Conservation (phyloP, 2,888 invertebrate genomes). For the Neuroscelio doddi region DNA sequence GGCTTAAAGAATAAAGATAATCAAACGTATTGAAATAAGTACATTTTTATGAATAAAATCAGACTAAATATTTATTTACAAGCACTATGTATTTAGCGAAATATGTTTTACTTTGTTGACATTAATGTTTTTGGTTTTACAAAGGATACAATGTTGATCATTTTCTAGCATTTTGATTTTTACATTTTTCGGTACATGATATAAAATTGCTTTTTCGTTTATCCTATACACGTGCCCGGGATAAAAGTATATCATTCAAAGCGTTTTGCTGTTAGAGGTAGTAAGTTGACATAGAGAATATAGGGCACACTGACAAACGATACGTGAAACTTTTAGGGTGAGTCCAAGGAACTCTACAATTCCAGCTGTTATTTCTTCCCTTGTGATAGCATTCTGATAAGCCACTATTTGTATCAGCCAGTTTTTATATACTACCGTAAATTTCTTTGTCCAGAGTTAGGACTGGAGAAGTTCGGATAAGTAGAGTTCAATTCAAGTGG, state of each 20-base stretch:
- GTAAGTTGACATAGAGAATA: not conserved
- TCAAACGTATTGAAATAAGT: too few species aligned
- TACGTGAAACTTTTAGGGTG: constrained; percentile 3
- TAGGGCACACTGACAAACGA: not conserved
- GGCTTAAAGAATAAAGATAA: too few species aligned
- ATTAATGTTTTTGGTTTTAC: not conserved
- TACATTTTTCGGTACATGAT: constrained; percentile 1
- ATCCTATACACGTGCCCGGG: not conserved
- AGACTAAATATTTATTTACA: not conserved
- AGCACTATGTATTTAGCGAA: not conserved
- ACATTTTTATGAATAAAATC: too few species aligned
- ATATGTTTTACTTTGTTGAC: not conserved
- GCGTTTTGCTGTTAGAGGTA: not conserved
- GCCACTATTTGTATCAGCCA: constrained; percentile 1
- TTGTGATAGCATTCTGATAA: not conserved
- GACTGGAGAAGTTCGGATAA: not conserved
- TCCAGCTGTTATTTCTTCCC: not conserved
- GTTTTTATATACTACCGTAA: not conserved
- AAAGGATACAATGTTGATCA: not conserved
- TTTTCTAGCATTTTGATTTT: not conserved
- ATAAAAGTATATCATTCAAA: constrained; percentile 1
- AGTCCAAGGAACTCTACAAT: not conserved
- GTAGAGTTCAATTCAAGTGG: not conserved
- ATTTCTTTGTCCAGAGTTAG: constrained; percentile 1
- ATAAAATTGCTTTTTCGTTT: constrained; percentile 4